A percentile compares a stretch with the other conserved stretches of the same genome.
Conservation (phyloP, 2,888 invertebrate species). For the Suillia variegata region DNA sequence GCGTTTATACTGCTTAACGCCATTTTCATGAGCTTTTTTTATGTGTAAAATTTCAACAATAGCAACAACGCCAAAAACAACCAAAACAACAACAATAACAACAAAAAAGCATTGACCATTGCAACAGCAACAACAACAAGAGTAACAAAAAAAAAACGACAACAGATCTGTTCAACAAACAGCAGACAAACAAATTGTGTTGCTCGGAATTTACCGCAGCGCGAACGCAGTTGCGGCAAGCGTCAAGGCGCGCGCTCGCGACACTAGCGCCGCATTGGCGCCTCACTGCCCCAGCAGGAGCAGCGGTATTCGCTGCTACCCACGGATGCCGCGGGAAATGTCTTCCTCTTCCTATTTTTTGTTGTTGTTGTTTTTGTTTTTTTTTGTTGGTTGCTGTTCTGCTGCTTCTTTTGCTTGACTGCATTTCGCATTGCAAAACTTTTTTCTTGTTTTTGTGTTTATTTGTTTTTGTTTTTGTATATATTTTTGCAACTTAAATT, state of each 20-base stretch:
- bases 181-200: background rate
- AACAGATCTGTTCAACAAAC: background rate
- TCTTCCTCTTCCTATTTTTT: too few species aligned
- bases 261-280: too few species aligned
- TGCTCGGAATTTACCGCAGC: too few species aligned
- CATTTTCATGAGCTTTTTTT: too few species aligned
- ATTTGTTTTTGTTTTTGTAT: conserved; percentile 2
- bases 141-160: conserved; percentile 10
- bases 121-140: conserved; percentile 6
- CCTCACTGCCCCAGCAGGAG: too few species aligned
- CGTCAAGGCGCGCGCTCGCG: too few species aligned
- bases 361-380: background rate
- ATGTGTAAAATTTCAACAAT: background rate
- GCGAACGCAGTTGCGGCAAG: too few species aligned
- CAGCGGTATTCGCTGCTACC: too few species aligned
- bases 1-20: too few species aligned
- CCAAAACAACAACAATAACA: background rate
- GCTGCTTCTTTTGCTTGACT: background rate
- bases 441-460: conserved; percentile 1
- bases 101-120: conserved; percentile 1
- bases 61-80: background rate
- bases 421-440: background rate
- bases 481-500: too few species aligned
- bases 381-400: background rate
- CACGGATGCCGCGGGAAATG: too few species aligned